Percentiles rank a stretch among this genome's conserved stretches.
These are phyloP conservation scores for Plagodis pulveraria DNA, from an alignment of 2,888 invertebrate genomes.

Conservation along the genomic window DNA sequence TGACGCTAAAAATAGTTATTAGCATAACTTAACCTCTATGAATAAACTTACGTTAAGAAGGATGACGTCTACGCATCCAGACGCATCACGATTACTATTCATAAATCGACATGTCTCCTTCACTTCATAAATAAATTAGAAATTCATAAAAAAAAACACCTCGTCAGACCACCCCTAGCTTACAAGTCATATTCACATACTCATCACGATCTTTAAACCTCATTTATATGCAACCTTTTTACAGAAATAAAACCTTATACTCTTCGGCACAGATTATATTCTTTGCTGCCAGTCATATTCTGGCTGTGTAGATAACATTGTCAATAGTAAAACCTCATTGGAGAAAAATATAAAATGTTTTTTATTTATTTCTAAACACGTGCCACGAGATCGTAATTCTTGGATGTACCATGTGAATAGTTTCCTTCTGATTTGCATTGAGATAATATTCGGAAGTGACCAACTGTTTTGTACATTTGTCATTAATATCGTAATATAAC, in stretches of 20 bases:
- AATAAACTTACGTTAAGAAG: neutral
- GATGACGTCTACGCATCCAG: constrained; percentile 40
- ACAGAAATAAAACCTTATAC: constrained; percentile 27
- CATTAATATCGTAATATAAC: neutral
- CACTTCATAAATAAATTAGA: constrained; percentile 76
- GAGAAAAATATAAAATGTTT: constrained; percentile 3
- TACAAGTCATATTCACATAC: constrained; percentile 51
- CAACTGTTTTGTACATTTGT: constrained; percentile 7
- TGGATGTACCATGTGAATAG: constrained; percentile 28
- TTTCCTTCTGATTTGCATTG: constrained; percentile 57
- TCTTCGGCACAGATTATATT: constrained; percentile 25
- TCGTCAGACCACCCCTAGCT: constrained; percentile 66
- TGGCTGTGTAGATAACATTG: constrained; percentile 12
- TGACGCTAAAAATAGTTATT: neutral
- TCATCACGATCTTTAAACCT: constrained; percentile 48
- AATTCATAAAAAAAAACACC: constrained; percentile 58
- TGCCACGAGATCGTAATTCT: constrained; percentile 54
- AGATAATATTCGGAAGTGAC: constrained; percentile 58
- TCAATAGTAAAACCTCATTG: constrained; percentile 4
- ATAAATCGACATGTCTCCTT: constrained; percentile 67
- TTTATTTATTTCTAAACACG: constrained; percentile 42
- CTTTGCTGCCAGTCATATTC: constrained; percentile 4
- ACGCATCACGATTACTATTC: constrained; percentile 63
- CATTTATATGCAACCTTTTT: constrained; percentile 11
- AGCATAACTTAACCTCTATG: neutral